phyloP scores from a whole-genome alignment of 2,888 invertebrate species.

The Apotomis betuletana region DNA sequence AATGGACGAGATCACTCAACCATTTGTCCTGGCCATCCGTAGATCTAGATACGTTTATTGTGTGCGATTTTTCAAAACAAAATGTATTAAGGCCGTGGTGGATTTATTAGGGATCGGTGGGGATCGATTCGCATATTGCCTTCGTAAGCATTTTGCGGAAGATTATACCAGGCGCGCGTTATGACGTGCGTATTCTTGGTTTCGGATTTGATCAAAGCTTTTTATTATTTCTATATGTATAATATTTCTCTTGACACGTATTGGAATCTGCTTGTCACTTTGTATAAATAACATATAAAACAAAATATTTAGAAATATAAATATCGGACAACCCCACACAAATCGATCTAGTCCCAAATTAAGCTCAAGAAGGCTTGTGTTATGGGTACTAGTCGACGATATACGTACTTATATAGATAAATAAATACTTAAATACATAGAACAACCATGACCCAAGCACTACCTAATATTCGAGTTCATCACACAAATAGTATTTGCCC shows the following conservation, averaged over 20 bases:
- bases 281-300: no score
- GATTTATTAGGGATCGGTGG: conserved; percentile 53
- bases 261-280: no score
- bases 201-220: background rate
- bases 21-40: conserved; percentile 46
- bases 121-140: conserved; percentile 33
- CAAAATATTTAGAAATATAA: no score
- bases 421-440: no score
- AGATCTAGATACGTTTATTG: conserved; percentile 40
- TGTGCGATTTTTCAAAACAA: conserved; percentile 42
- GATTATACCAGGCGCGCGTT: conserved; percentile 19
- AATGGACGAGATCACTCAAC: conserved; percentile 41
- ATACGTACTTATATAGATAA: no score
- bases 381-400: no score
- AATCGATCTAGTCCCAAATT: no score
- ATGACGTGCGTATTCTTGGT: background rate
- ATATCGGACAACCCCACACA: no score
- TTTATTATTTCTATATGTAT: background rate
- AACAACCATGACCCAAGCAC: no score
- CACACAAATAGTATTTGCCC: no score
- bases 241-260: background rate
- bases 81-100: conserved; percentile 39
- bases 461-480: no score
- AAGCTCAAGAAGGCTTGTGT: no score
- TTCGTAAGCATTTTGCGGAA: conserved; percentile 19